phyloP scores from a whole-genome alignment of 1,140 invertebrate genomes.

The Drosophila orena region DNA sequence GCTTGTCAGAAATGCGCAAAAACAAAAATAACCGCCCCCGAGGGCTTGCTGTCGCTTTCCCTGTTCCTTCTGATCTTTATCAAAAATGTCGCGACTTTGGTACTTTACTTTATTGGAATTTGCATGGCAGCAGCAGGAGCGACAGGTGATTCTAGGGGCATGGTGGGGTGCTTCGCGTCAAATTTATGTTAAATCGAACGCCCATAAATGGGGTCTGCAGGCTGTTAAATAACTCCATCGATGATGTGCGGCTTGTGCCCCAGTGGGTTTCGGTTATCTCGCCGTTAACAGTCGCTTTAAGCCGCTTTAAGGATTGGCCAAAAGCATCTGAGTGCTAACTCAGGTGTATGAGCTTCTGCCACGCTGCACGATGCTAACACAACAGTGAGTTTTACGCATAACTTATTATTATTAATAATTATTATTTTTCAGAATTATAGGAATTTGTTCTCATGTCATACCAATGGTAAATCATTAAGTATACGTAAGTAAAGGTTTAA shows the following conservation, averaged over 20 bases:
- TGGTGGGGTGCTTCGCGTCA: conserved; percentile 16
- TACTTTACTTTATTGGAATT: conserved; percentile 83
- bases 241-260: conserved; percentile 23
- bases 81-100: conserved; percentile 75
- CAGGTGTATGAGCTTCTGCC: conserved; percentile 48
- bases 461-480: neutral
- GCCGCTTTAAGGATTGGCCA: conserved; percentile 52
- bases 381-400: conserved; percentile 1
- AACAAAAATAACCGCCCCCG: conserved; percentile 44
- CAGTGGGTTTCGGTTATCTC: conserved; percentile 51
- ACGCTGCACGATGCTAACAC: neutral
- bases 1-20: conserved; percentile 73
- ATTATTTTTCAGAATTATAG: neutral
- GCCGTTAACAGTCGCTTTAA: conserved; percentile 60
- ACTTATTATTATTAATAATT: neutral
- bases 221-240: conserved; percentile 65
- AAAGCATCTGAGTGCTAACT: conserved; percentile 39
- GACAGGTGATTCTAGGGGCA: conserved; percentile 48
- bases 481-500: neutral
- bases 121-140: conserved; percentile 49
- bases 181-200: conserved; percentile 82
- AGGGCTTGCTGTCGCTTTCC: conserved; percentile 27
- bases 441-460: too few species aligned
- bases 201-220: conserved; percentile 50
- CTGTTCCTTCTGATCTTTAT: conserved; percentile 56